Base-by-base conservation (phyloP, 2,113 vertebrate species). In the Tor tambroides region DNA sequence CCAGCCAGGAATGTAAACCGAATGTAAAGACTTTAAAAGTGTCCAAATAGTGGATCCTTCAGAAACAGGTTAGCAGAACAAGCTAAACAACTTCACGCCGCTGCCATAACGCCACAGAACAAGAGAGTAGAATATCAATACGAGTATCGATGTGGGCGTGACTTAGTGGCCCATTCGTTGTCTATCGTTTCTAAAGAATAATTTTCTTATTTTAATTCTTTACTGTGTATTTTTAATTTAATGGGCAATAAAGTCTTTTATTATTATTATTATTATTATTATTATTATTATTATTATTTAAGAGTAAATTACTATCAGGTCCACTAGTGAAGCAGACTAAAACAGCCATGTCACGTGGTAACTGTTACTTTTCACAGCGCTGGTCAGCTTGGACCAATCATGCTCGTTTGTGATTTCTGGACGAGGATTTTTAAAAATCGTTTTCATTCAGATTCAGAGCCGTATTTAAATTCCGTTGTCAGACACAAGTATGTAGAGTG, bases 351-450 rank as follows among this genome's bases (percentile, higher is more conserved):
- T n/a, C 72, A 75, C 23, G 5, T 28, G 72, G 5, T 26, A 26
- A 43, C 41, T 46, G 72, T 76, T 76, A 46, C 72, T 17, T 76
- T 76, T 46, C 72, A 17, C 72, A 76, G 41, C 72, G 72, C 41
- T 46, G 72, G 41, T 26, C 2, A 26, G 41, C 0, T 15, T 46
- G 72, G 6, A 26, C 41, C n/a, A 46, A 76, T 46, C 72, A 76
- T 28, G 1, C 1, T 28, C 41, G 38, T 76, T 76, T 76, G n/a
- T 46, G 41, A 46, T 28, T 75, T 43, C 11, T 46, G n/a, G 35
- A 75, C 63, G 3, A 46, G 1, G 5, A 41, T 41, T 43, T 23
- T 43, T 46, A 41, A 43, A 72, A n/a, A 12, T 74, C 2, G 0
- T 43, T 75, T 72, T 26, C 2, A 15, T 75, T 75, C 72, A 46